A percentile compares a stretch with the other conserved stretches of the same genome.
Conservation (phyloP, 2,797 vertebrate genomes). For the Rhinatrema bivittatum region DNA sequence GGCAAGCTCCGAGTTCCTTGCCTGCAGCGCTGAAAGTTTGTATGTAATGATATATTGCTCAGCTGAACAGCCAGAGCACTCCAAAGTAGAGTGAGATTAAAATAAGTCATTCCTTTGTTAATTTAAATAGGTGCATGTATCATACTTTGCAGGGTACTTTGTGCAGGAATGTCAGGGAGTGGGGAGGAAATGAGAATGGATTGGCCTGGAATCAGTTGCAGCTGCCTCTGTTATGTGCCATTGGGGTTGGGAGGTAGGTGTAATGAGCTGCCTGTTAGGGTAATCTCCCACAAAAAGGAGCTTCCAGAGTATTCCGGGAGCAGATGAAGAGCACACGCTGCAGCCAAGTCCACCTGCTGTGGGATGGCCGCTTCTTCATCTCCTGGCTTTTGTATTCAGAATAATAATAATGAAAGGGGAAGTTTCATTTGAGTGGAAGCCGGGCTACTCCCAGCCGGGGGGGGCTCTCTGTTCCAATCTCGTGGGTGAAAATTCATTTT, state of each 20-base stretch:
- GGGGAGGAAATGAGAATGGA: slow-evolving; percentile 73
- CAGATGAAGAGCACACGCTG: too few relatives aligned
- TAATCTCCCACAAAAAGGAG: too few relatives aligned
- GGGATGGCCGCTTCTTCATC: too few relatives aligned
- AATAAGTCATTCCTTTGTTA: slow-evolving; percentile 97
- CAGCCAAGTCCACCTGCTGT: too few relatives aligned
- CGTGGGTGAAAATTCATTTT: too few relatives aligned
- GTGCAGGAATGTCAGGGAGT: slow-evolving; percentile 50
- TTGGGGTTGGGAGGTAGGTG: slow-evolving; percentile 65
- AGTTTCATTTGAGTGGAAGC: slow-evolving; percentile 72
- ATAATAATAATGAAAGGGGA: too few relatives aligned
- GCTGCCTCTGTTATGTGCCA: slow-evolving; percentile 66
- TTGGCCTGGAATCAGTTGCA: slow-evolving; percentile 71
- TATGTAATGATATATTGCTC: slow-evolving; percentile 93
- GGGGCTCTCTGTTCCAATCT: slow-evolving; percentile 45
- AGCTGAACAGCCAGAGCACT: slow-evolving; percentile 78
- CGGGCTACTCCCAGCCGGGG: slow-evolving; percentile 59
- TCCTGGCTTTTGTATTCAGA: too few relatives aligned
- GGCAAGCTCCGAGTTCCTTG: slow-evolving; percentile 72
- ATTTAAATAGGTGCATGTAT: slow-evolving; percentile 97
- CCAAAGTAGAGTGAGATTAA: slow-evolving; percentile 76
- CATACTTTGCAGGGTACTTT: slow-evolving; percentile 86
- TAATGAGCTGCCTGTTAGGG: slow-evolving; percentile 72
- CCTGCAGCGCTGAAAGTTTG: slow-evolving; percentile 85
- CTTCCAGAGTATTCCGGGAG: too few relatives aligned